A percentile compares a stretch with the other conserved stretches of the same genome.
phyloP scores from a whole-genome alignment of 2,113 vertebrate species.

The Pachyramphus minor region DNA sequence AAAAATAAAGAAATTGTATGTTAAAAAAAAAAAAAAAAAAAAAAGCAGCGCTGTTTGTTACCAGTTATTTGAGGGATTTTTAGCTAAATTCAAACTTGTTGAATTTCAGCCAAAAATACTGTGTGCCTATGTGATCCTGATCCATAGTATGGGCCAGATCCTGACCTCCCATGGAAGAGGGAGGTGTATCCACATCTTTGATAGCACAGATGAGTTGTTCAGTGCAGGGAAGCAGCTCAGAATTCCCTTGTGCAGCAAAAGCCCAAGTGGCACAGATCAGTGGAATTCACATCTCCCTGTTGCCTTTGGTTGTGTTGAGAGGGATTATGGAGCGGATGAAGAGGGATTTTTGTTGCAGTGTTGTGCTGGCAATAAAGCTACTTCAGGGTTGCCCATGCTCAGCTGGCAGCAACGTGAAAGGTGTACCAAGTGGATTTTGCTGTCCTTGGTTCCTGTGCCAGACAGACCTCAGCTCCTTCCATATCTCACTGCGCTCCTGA shows the following conservation, averaged over 20 bases:
- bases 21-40: not conserved
- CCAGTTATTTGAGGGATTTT: not conserved
- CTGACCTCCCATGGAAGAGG: not conserved
- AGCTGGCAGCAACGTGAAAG: not conserved
- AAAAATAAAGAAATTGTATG: not conserved
- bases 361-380: not conserved
- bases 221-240: not conserved
- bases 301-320: not conserved
- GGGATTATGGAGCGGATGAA: not conserved
- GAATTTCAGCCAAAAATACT: not conserved
- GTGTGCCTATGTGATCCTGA: not conserved
- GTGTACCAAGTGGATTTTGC: not conserved
- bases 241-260: not conserved
- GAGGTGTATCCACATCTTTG: not conserved
- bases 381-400: not conserved
- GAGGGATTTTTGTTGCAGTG: not conserved
- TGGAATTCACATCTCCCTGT: not conserved
- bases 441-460: not conserved
- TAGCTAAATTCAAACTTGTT: not conserved
- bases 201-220: not conserved
- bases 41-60: not conserved
- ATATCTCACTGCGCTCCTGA: not conserved
- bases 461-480: not conserved
- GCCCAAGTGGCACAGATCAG: not conserved
- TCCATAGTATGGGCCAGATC: not conserved